These are phyloP conservation scores for Brienomyrus longianalis DNA, from an alignment of 2,113 vertebrate species.

Conservation along the genomic window DNA sequence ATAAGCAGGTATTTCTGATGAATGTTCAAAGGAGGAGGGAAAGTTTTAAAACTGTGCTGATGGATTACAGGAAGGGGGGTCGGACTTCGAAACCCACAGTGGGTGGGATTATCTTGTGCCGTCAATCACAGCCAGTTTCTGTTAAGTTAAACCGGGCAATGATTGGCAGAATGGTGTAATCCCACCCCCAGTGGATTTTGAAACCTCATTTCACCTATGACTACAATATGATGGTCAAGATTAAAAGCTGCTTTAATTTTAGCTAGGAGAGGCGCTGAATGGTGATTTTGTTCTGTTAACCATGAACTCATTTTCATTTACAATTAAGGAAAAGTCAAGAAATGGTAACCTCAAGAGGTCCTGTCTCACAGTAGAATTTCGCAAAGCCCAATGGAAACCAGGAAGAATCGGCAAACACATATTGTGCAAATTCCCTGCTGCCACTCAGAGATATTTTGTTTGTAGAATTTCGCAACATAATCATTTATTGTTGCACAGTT, in stretches of 20 bases:
- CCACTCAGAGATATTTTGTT: background rate
- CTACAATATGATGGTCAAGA: background rate
- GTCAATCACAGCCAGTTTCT: background rate
- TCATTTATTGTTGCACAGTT: background rate
- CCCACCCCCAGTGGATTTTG: background rate
- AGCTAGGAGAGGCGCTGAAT: background rate
- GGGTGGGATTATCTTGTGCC: background rate
- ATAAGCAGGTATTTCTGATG: constrained; percentile 2
- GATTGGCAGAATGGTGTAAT: constrained; percentile 2
- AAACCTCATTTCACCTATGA: background rate
- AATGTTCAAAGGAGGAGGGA: background rate
- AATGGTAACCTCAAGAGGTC: background rate
- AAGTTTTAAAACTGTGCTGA: background rate
- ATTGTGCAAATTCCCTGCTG: background rate
- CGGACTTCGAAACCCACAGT: background rate
- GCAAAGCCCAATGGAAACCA: background rate
- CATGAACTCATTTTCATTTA: background rate
- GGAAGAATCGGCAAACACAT: background rate
- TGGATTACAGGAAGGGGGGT: background rate
- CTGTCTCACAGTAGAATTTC: background rate
- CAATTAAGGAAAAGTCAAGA: background rate
- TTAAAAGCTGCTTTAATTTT: background rate
- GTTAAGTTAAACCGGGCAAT: background rate
- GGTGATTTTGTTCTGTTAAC: background rate
- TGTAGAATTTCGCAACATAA: background rate